Evolutionary conservation across 2,113 vertebrate genomes (phyloP).

Genomic region (Halcyon malimbica): DNA sequence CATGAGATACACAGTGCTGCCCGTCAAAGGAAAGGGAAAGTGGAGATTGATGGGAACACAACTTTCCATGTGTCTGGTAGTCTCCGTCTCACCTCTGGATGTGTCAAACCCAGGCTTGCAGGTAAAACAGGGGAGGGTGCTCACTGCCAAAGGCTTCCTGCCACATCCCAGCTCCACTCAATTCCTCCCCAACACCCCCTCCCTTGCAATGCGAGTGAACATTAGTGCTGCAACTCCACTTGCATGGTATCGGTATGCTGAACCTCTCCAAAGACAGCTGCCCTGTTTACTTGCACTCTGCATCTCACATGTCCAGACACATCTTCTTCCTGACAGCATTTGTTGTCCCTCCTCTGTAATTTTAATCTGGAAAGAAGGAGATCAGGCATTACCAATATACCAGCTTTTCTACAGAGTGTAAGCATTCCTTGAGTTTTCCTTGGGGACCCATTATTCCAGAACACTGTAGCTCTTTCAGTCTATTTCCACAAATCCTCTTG

Average conservation of each 20-base stretch:
- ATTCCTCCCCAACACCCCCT: rapidly evolving
- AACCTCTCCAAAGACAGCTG: neutral
- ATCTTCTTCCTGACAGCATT: neutral
- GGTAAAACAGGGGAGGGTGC: neutral
- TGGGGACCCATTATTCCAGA: neutral
- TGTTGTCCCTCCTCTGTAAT: neutral
- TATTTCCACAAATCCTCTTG: neutral
- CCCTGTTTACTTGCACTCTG: neutral
- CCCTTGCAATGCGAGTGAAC: neutral
- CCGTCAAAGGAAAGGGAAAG: neutral
- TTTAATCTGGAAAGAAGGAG: slow-evolving; percentile 42
- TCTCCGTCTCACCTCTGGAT: neutral
- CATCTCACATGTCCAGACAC: neutral
- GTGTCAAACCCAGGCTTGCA: neutral
- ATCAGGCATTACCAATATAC: slow-evolving; percentile 19
- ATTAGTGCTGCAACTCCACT: neutral
- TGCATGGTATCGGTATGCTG: neutral
- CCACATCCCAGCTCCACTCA: neutral
- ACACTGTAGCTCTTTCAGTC: slow-evolving; percentile 35
- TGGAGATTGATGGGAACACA: neutral
- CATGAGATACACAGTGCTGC: neutral
- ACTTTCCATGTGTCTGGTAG: neutral
- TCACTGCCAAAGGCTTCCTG: neutral
- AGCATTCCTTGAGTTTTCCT: slow-evolving; percentile 35
- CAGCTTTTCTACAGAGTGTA: slow-evolving; percentile 11